phyloP scores from a whole-genome alignment of 2,888 invertebrate genomes.

The Reticulitermes lucifugus region DNA sequence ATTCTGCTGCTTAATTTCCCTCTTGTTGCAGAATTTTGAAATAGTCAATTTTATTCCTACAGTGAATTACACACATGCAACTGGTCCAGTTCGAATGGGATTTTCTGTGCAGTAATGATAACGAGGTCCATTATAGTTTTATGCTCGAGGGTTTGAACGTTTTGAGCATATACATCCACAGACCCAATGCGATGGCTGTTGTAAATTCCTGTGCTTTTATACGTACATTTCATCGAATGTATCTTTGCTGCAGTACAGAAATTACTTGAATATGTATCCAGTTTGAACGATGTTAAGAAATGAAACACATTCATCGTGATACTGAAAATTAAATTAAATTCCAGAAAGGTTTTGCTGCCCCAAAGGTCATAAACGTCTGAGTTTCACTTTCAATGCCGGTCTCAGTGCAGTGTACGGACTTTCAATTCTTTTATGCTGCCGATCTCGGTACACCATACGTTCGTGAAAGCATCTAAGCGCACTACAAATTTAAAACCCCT shows the following conservation, averaged over 20 bases:
- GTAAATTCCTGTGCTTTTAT: neutral
- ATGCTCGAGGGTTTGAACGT: neutral
- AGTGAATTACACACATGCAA: neutral
- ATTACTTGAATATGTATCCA: neutral
- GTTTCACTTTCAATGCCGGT: too few species aligned
- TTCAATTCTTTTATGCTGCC: too few species aligned
- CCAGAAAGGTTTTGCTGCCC: too few species aligned
- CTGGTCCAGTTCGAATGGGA: neutral
- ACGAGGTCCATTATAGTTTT: neutral
- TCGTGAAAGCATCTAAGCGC: too few species aligned
- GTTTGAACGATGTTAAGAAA: too few species aligned
- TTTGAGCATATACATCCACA: neutral
- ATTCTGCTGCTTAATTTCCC: neutral
- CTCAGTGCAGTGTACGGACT: too few species aligned
- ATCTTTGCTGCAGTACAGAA: neutral
- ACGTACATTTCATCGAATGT: neutral
- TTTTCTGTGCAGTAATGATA: neutral
- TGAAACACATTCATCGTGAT: too few species aligned
- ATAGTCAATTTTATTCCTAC: too few species aligned
- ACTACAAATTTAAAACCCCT: too few species aligned
- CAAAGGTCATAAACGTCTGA: too few species aligned
- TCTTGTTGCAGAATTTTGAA: neutral
- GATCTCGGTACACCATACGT: too few species aligned
- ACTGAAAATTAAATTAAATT: too few species aligned
- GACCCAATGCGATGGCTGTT: neutral